These are phyloP conservation scores for Pogonocherus hispidulus DNA, from an alignment of 2,888 invertebrate species.

Conservation along the genomic window DNA sequence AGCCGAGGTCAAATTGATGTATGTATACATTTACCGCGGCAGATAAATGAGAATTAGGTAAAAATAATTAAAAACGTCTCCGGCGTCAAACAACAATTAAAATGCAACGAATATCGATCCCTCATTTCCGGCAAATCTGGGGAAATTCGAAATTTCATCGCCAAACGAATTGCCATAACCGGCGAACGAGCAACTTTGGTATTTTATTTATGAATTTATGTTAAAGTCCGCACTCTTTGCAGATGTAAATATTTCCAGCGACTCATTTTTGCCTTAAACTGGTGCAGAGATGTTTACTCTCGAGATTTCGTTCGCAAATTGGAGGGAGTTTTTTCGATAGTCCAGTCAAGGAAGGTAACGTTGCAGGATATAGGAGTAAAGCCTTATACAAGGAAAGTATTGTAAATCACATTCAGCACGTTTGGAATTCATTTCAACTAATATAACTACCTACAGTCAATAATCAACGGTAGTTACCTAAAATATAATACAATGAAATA, in stretches of 20 bases:
- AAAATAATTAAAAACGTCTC: background rate
- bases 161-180: background rate
- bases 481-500: no score
- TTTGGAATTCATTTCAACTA: no score
- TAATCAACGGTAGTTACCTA: no score
- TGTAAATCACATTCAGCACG: no score
- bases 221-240: constrained; percentile 12
- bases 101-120: constrained; percentile 21
- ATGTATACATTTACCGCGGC: constrained; percentile 5
- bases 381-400: no score
- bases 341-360: no score
- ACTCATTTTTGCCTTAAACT: constrained; percentile 44
- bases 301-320: constrained; percentile 37
- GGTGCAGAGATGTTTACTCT: constrained; percentile 45
- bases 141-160: background rate
- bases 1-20: constrained; percentile 1
- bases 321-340: no score
- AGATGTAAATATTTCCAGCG: constrained; percentile 31
- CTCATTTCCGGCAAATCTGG: background rate
- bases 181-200: background rate
- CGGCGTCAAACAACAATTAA: constrained; percentile 14
- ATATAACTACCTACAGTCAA: no score
- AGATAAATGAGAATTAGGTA: constrained; percentile 14
- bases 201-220: constrained; percentile 18
- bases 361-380: no score